Percentiles rank a stretch among this genome's conserved stretches.
These are phyloP conservation scores for Seira ritae DNA, from an alignment of 2,888 invertebrate genomes.

Conservation along the genomic window DNA sequence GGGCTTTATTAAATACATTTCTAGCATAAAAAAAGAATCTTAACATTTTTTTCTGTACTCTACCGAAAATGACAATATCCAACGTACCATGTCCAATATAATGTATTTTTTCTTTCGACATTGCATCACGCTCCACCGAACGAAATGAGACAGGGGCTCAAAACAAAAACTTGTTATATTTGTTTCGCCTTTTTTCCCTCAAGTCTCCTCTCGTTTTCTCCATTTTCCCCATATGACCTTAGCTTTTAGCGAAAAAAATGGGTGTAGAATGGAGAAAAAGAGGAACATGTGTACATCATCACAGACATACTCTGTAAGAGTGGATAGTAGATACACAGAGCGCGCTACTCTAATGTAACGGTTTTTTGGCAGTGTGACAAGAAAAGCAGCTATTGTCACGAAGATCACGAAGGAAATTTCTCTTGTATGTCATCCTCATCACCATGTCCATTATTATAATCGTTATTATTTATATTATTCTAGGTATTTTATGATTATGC, in stretches of 20 bases:
- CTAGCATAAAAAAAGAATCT: not conserved
- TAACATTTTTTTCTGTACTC: not conserved
- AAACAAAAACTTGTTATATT: not conserved
- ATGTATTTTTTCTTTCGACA: not conserved
- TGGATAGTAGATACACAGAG: too few species aligned
- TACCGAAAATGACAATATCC: not conserved
- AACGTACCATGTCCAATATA: not conserved
- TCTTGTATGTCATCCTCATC: constrained; percentile 3
- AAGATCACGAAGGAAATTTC: constrained; percentile 37
- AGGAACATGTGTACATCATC: not conserved
- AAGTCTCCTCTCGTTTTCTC: not conserved
- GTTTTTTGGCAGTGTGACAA: not conserved
- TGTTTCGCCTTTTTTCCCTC: not conserved
- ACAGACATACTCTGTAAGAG: not conserved
- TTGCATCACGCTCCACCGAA: constrained; percentile 2
- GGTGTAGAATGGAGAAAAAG: not conserved
- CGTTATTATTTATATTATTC: not conserved
- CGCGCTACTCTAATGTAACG: not conserved
- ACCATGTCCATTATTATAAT: constrained; percentile 10
- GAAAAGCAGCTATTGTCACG: constrained; percentile 35
- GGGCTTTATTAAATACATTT: too few species aligned
- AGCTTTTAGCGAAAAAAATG: not conserved
- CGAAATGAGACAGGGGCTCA: constrained; percentile 2
- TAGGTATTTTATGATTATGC: too few species aligned
- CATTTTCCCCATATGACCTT: constrained; percentile 3